Base-by-base conservation (phyloP, 92 coral and sea anemone species). In the Zoanthus sociatus region DNA sequence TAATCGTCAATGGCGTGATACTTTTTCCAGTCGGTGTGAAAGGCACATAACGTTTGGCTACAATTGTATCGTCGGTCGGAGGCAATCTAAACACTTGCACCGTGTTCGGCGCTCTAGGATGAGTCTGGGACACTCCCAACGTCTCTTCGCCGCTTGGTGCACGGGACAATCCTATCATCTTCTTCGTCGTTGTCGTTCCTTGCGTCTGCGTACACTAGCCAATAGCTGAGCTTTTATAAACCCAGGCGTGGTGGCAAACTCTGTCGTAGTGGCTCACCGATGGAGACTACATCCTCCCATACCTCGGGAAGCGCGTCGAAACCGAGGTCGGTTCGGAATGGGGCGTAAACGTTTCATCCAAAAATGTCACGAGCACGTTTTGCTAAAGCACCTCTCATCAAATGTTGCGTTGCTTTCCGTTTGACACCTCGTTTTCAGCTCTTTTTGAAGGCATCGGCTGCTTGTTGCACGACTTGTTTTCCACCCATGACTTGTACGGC, bases 1-100 rank as follows among this genome's bases (percentile, higher is more conserved):
- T 48, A 67, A 86, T 84, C 33, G 78, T 77, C n/a, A 75, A 31
- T 2, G 92, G 92, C 12, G 69, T 54, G 54, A 84, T 48, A 15
- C 16, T 51, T 15, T 76, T 13, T 64, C 64, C 50, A n/a, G 16
- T 3, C 45, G 81, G 81, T 1, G 26, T 9, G 17, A 20, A n/a
- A 2, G 20, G 32, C 42, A 18, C 5, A 3, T 46, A 50, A 3
- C 81, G 66, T 50, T 20, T 51, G 30, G 48, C 81, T 51, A 20
- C 18, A 4, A 76, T 76, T 42, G 44, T 2, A 44, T 9, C 51
- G 44, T 76, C 81, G 64, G 81, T 76, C 1, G n/a, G 66, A 1
- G 81, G 81, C 45, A 74, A 1, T 15, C 15, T 4, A 53, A 74
- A 74, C 58, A 74, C 15, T 46, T 74, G 78, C 58, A 74, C 9